Evolutionary conservation across 1,140 invertebrate species (phyloP), one percentile per base, ranked within the genome.

Genomic region (Trichonephila clavata): DNA sequence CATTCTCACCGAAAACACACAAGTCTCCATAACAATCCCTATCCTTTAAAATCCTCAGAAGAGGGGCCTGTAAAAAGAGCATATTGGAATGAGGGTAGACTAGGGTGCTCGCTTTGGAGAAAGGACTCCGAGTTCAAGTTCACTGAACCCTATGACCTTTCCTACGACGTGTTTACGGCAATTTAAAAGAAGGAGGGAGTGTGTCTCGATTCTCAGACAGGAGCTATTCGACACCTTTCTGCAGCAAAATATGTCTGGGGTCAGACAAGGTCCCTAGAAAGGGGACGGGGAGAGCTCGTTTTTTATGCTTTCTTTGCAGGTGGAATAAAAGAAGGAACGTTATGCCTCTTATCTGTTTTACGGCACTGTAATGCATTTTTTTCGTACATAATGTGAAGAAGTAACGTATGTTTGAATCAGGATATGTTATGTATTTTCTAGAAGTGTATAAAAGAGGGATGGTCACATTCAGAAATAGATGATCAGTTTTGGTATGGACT

Each of bases 151-250:
- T 61, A 39, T 92, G 91, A 92, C 80, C 91, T 92, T 92, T 57
- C 13, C 6, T 65, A 92, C 91, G 81, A 92, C 65, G 91, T 92
- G 91, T 92, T 92, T 92, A 92, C 91, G 2, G 91, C 91, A 59
- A 86, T 92, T 92, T 92, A 90, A 90, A 90, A 57, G 86, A 50
- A 24, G 80, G 27, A 43, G 81, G 80, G 90, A 21, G 27, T 18
- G 68, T 60, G 59, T 50, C 57, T 16, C 16, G 39, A 80, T 77
- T 91, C 59, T 61, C 80, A 86, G 91, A 92, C 91, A 24, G 90
- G 61, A 92, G 81, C 83, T 71, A 86, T 92, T 92, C 91, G 91
- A 92, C 91, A 92, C 91, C 91, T 92, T 71, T 71, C 57, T 59
- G 68, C 68, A 39, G 68, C 50, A 20, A 81, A 86, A 71, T 83